Evolutionary conservation across 2,888 invertebrate genomes (phyloP), one percentile per base, ranked within the genome.

Genomic region (Synergus laeviventris): DNA sequence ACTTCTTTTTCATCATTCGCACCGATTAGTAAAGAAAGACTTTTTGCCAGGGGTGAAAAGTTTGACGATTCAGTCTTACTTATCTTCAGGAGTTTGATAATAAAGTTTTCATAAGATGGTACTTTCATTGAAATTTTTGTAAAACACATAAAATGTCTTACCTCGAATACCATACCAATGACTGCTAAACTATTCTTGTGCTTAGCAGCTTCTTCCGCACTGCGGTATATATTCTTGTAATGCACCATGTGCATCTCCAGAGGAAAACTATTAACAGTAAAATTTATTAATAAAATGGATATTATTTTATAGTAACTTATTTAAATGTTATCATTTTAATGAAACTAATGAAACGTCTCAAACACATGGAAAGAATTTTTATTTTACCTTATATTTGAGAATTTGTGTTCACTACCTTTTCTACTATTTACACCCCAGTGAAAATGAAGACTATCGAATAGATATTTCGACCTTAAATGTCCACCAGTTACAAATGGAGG

Each of bases 211-310:
- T 66, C 42, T 16, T 21, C 11, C 16, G 21, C 12, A 42, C 16
- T 66, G 14, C 24, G 14, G 9, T 66, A 45, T 45, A 42, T 66
- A 1, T 42, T 42, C 16, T 42, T 11, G 21, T 66, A 45, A 24
- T 66, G 66, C 8, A 66, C 42, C 42, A 66, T 42, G 24, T 66
- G 66, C 45, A 66, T 66, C 16, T 66, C 66, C 24, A 66, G 21
- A 42, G 66, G 66, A n/a, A 66, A 66, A 14, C 64, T 39, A 16
- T 56, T 21, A 56, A 3, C 0, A 21, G 9, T 21, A 8, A 21
- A 56, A 21, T 49, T 12, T 42, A 18, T 54, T 54, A 4, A 21
- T 1, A 11, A 11, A 11, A 21, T 31, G 4, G 31, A 31, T 31
- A 31, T 31, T 31, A 31, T 0, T 31, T 5, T 31, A 31, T 31